Evolutionary conservation across 1,140 invertebrate species (phyloP).

Genomic region (Drosophila tani): DNA sequence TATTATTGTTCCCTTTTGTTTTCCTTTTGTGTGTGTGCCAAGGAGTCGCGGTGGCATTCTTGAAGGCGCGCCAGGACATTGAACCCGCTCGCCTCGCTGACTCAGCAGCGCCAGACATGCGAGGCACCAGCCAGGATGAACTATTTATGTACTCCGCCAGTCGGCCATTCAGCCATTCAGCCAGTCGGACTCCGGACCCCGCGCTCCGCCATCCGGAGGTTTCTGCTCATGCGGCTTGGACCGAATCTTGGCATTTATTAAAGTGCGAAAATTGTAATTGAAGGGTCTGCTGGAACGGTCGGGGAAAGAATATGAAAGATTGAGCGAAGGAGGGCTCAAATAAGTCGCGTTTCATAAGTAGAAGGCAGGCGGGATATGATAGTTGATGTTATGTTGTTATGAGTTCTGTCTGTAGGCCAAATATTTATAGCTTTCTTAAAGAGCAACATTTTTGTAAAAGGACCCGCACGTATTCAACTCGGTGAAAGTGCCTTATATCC

Average conservation of each 20-base stretch:
- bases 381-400: no score
- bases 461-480: neutral
- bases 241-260: constrained; percentile 56
- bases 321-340: neutral
- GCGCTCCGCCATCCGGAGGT: neutral
- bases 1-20: constrained; percentile 44
- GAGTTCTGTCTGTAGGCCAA: no score
- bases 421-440: neutral
- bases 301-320: constrained; percentile 19
- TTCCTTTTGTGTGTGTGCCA: constrained; percentile 37
- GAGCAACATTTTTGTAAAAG: neutral
- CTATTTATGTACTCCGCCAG: constrained; percentile 40
- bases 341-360: neutral
- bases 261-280: constrained; percentile 55
- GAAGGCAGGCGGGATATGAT: neutral
- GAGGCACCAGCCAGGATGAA: constrained; percentile 41
- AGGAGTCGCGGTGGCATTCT: constrained; percentile 51
- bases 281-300: constrained; percentile 11
- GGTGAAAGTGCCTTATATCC: constrained; percentile 1
- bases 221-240: constrained; percentile 24
- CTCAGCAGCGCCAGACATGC: constrained; percentile 43
- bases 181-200: neutral
- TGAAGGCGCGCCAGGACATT: constrained; percentile 55
- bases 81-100: constrained; percentile 46
- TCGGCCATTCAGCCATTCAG: constrained; percentile 30